Evolutionary conservation across 1,140 invertebrate species (phyloP).

Genomic region (Psilanteris sp.): DNA sequence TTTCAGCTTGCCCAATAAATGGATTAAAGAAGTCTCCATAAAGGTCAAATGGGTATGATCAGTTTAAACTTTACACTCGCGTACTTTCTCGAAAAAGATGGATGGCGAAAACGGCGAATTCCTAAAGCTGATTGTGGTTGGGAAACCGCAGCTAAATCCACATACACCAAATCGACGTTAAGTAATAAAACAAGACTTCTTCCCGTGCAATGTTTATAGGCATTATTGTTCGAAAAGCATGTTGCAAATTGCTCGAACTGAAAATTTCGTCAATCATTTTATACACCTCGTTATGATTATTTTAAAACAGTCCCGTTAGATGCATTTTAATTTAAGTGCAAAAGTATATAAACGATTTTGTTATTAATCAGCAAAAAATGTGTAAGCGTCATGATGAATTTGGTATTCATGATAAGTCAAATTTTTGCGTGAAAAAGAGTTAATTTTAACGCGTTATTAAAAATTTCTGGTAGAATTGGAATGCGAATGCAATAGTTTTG

Average conservation of each 20-base stretch:
- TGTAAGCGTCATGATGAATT: background rate
- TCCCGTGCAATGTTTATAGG: too few relatives aligned
- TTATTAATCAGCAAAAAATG: background rate
- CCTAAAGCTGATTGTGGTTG: conserved; percentile 19
- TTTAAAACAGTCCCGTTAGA: too few relatives aligned
- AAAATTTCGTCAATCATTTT: too few relatives aligned
- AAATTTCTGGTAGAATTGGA: too few relatives aligned
- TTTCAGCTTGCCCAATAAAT: conserved; percentile 36
- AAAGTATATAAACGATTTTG: too few relatives aligned
- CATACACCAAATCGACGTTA: conserved; percentile 12
- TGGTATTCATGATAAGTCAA: background rate
- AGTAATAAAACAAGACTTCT: conserved; percentile 20
- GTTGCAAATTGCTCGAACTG: too few relatives aligned
- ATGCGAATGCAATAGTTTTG: too few relatives aligned
- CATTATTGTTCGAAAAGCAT: too few relatives aligned
- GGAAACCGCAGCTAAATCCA: conserved; percentile 29
- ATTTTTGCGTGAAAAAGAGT: too few relatives aligned
- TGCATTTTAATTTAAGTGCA: too few relatives aligned
- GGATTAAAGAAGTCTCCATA: conserved; percentile 45
- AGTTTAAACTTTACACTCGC: conserved; percentile 34
- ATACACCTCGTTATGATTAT: too few relatives aligned
- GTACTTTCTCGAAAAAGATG: conserved; percentile 43
- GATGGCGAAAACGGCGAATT: conserved; percentile 17
- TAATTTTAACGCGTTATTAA: too few relatives aligned
- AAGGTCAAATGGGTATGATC: conserved; percentile 48